These are phyloP conservation scores for Chouioia cunea DNA, from an alignment of 2,888 invertebrate genomes.

Conservation along the genomic window DNA sequence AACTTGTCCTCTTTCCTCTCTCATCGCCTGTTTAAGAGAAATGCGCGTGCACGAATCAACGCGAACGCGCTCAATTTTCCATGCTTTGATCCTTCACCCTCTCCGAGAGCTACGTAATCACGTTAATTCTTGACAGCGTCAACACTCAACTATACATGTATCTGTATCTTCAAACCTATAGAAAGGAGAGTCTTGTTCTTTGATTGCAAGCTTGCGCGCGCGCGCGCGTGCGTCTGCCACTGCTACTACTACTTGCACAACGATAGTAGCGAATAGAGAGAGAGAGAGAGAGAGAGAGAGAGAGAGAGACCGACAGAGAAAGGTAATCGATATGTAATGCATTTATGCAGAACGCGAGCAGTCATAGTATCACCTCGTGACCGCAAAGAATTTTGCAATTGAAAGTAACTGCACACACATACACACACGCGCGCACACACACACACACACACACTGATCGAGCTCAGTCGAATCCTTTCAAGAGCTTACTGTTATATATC, in stretches of 20 bases:
- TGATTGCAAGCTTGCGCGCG: background rate
- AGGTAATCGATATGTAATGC: conserved; percentile 29
- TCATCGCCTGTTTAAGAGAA: too few relatives aligned
- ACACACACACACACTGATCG: too few relatives aligned
- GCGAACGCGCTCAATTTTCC: conserved; percentile 1
- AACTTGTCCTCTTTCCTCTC: too few relatives aligned
- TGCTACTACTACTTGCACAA: background rate
- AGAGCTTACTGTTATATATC: too few relatives aligned
- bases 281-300: too few relatives aligned
- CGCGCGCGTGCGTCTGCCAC: background rate
- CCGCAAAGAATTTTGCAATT: conserved; percentile 10
- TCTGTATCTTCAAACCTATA: background rate
- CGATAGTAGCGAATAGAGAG: too few relatives aligned
- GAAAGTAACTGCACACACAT: background rate
- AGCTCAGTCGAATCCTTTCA: too few relatives aligned
- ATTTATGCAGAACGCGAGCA: conserved; percentile 3
- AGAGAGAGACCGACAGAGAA: background rate
- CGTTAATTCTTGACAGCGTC: background rate
- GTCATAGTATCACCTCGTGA: background rate
- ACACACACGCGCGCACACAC: too few relatives aligned
- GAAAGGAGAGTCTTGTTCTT: background rate
- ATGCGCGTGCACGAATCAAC: background rate
- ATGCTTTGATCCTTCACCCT: background rate
- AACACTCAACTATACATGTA: conserved; percentile 1
- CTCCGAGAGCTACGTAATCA: background rate